Evolutionary conservation across 1,140 invertebrate genomes (phyloP).

Genomic region (Bombus waltoni): DNA sequence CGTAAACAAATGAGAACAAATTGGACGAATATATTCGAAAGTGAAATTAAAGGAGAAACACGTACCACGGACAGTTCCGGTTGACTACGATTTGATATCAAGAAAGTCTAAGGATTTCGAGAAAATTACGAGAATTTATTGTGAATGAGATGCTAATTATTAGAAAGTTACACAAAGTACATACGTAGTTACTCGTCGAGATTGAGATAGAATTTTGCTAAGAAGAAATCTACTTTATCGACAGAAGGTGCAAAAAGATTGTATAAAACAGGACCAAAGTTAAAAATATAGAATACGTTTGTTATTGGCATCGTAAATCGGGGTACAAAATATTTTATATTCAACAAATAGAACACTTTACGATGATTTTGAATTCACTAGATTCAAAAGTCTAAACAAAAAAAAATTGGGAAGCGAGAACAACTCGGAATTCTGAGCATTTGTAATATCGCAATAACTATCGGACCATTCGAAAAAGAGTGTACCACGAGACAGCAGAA

Average conservation of each 20-base stretch:
- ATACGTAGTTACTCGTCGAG: background rate
- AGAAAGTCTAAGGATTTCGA: background rate
- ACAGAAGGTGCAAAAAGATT: background rate
- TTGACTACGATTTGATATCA: background rate
- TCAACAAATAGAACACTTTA: background rate
- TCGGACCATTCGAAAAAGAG: constrained; percentile 31
- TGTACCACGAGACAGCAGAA: constrained; percentile 10
- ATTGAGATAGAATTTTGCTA: background rate
- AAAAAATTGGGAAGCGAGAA: background rate
- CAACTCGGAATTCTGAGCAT: background rate
- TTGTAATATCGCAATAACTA: constrained; percentile 53
- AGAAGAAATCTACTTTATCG: background rate
- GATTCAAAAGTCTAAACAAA: constrained; percentile 4
- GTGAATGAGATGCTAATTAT: background rate
- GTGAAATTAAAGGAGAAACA: background rate
- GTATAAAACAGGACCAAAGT: constrained; percentile 33
- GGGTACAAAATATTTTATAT: background rate
- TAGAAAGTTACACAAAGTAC: background rate
- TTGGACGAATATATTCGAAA: background rate
- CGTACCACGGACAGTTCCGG: background rate
- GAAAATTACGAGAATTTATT: background rate
- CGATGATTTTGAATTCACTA: background rate
- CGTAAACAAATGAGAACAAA: background rate
- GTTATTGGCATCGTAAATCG: background rate
- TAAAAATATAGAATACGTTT: constrained; percentile 15